These are phyloP conservation scores for Leptinotarsa haldemani DNA, from an alignment of 2,888 invertebrate genomes.

Conservation along the genomic window DNA sequence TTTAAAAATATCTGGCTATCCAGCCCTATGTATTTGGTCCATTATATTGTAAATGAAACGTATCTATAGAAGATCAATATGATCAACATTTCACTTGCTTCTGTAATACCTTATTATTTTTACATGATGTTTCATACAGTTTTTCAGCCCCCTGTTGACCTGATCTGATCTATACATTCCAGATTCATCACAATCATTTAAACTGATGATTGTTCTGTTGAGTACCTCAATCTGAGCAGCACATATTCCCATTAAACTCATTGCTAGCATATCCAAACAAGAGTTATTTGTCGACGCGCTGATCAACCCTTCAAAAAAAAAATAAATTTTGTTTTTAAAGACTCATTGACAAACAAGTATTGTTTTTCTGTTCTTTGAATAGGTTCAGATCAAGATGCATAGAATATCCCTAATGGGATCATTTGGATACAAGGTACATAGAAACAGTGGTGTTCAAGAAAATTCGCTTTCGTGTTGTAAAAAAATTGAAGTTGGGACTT, in stretches of 20 bases:
- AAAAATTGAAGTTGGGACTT: no score
- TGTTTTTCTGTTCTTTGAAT: no score
- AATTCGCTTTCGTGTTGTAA: no score
- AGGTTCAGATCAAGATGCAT: no score
- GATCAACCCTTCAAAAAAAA: slow-evolving; percentile 21
- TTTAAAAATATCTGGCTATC: no score
- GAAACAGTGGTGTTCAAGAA: no score
- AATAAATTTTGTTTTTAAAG: not conserved
- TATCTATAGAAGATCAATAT: no score
- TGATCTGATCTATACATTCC: slow-evolving; percentile 25
- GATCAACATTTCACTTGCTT: not conserved
- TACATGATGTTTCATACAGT: slow-evolving; percentile 48
- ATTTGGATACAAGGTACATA: no score
- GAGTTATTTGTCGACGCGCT: slow-evolving; percentile 41
- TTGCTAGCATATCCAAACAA: slow-evolving; percentile 52
- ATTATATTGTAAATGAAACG: no score
- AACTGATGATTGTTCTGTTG: slow-evolving; percentile 42
- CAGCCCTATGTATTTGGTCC: no score
- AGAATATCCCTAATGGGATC: no score
- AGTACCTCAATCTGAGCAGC: slow-evolving; percentile 53
- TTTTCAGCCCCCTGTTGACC: slow-evolving; percentile 28
- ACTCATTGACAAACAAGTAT: no score
- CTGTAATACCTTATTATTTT: slow-evolving; percentile 45
- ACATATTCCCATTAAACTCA: slow-evolving; percentile 51
- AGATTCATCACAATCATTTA: slow-evolving; percentile 25